A percentile compares a stretch with the other conserved stretches of the same genome.
These are phyloP conservation scores for Gasterosteus nipponicus DNA, from an alignment of 2,113 vertebrate genomes.

Conservation along the genomic window DNA sequence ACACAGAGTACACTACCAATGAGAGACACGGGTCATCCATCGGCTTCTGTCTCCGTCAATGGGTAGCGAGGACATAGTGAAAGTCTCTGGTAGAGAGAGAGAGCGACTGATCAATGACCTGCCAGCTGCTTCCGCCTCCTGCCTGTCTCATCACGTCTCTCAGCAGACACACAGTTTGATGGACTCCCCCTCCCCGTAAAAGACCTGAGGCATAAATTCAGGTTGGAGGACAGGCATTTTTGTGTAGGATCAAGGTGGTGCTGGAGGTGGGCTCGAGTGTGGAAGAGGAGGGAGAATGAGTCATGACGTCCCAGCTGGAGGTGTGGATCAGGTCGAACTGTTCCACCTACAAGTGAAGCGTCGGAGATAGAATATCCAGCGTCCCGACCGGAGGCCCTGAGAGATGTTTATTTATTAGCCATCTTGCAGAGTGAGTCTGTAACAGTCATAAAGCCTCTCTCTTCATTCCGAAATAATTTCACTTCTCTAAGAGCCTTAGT, in stretches of 20 bases:
- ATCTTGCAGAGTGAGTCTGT: constrained; percentile 51
- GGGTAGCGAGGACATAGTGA: constrained; percentile 28
- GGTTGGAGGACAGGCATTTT: constrained; percentile 11
- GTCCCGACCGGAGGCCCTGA: constrained; percentile 58
- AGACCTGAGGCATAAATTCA: constrained; percentile 2
- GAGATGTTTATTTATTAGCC: constrained; percentile 74
- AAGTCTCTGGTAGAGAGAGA: constrained; percentile 33
- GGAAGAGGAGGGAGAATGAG: constrained; percentile 41
- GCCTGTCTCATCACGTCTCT: constrained; percentile 37
- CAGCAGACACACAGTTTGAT: constrained; percentile 34
- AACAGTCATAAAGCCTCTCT: constrained; percentile 67
- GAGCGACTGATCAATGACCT: constrained; percentile 47
- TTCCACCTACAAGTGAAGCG: constrained; percentile 23
- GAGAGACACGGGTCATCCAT: constrained; percentile 30
- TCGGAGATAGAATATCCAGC: neutral
- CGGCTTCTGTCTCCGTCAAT: constrained; percentile 47
- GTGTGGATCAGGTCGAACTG: constrained; percentile 46
- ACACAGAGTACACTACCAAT: constrained; percentile 17
- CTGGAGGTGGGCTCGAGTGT: constrained; percentile 25
- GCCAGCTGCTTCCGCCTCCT: constrained; percentile 33
- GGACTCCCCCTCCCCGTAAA: neutral
- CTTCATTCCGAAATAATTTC: constrained; percentile 77
- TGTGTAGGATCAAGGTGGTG: constrained; percentile 6
- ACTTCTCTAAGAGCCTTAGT: constrained; percentile 80
- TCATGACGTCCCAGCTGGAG: constrained; percentile 63